A percentile compares a stretch with the other conserved stretches of the same genome.
These are phyloP conservation scores for Atta texana DNA, from an alignment of 1,140 invertebrate genomes.

Conservation along the genomic window DNA sequence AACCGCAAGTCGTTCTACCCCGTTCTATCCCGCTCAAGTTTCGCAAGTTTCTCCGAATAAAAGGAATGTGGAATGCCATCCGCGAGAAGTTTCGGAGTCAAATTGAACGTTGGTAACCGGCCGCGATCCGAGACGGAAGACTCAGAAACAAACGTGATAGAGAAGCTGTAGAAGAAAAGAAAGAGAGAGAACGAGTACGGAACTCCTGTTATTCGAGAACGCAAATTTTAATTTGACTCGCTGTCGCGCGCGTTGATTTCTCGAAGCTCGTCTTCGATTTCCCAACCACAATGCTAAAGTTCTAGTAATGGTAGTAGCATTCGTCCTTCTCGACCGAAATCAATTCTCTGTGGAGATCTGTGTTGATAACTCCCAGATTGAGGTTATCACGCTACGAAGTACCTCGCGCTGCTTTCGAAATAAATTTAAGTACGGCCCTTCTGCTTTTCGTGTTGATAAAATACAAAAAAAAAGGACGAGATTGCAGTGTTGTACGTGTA, in stretches of 20 bases:
- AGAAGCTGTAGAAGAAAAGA: not conserved
- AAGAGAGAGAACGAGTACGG: not conserved
- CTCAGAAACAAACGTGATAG: not conserved
- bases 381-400: constrained; percentile 3
- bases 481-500: not conserved
- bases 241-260: constrained; percentile 38
- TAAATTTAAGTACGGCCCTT: constrained; percentile 1
- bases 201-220: constrained; percentile 58
- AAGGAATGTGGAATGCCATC: constrained; percentile 62
- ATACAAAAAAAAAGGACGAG: constrained; percentile 17
- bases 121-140: constrained; percentile 45
- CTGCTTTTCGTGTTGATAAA: constrained; percentile 13
- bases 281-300: constrained; percentile 36
- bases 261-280: constrained; percentile 32
- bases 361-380: constrained; percentile 23
- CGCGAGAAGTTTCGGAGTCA: constrained; percentile 70
- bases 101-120: constrained; percentile 67
- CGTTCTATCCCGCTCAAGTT: constrained; percentile 60
- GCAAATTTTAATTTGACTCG: constrained; percentile 45
- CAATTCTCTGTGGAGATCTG: constrained; percentile 38
- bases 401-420: constrained; percentile 14
- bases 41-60: constrained; percentile 69
- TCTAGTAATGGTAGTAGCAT: constrained; percentile 5
- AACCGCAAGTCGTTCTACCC: constrained; percentile 32
- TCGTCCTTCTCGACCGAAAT: constrained; percentile 27